phyloP scores from a whole-genome alignment of 2,113 vertebrate genomes.

The Grantiella picta region DNA sequence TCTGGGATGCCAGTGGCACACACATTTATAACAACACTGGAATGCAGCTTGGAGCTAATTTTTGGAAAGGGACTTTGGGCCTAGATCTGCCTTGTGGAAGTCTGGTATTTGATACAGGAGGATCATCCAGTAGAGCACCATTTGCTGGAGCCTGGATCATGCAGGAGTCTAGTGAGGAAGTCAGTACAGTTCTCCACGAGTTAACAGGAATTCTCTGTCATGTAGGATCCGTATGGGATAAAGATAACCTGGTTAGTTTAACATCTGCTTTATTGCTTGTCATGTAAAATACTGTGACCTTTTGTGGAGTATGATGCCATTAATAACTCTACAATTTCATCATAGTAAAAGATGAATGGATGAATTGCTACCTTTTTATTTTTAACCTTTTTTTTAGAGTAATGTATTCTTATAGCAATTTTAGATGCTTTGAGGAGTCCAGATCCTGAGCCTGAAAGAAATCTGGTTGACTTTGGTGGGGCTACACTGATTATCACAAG shows the following conservation, averaged over 20 bases:
- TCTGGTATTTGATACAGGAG: neutral
- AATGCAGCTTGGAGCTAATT: constrained; percentile 33
- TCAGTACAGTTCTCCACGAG: neutral
- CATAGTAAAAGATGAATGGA: neutral
- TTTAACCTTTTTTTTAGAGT: neutral
- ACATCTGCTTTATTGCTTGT: neutral
- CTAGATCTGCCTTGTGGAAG: neutral
- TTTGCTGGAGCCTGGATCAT: neutral
- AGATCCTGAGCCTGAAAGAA: neutral
- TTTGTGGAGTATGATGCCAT: accelerated
- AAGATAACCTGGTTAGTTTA: neutral
- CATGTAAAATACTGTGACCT: neutral
- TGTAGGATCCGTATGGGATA: neutral
- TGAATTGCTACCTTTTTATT: neutral
- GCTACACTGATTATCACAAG: neutral
- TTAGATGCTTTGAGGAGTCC: neutral
- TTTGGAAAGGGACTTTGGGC: neutral
- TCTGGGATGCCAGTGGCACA: neutral
- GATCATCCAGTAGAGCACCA: neutral
- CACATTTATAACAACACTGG: constrained; percentile 25
- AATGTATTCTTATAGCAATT: neutral
- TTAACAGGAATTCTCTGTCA: neutral
- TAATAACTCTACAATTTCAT: neutral
- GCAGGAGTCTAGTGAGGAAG: neutral
- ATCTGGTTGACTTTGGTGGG: neutral